Conservation (phyloP, 1,140 invertebrate species). For the Aphelenchoides fujianensis region DNA sequence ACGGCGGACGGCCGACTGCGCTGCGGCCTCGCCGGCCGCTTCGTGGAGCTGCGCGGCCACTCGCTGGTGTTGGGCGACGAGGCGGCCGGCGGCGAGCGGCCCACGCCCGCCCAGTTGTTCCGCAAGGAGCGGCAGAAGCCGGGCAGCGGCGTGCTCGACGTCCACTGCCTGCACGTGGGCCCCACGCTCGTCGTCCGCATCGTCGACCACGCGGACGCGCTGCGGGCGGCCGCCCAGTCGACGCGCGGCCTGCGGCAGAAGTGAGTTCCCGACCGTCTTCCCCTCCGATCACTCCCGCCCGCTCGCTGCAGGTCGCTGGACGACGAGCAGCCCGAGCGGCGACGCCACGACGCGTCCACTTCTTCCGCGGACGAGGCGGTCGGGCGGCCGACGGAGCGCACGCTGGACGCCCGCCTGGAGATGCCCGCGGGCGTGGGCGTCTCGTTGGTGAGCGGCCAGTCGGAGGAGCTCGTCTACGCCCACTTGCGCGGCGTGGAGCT, state of each 20-base stretch:
- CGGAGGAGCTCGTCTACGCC: slow-evolving; percentile 81
- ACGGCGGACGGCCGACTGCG: slow-evolving; percentile 75
- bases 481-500: slow-evolving; percentile 67
- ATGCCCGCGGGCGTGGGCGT: slow-evolving; percentile 74
- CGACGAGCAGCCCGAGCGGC: not conserved
- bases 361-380: not conserved
- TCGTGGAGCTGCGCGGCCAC: slow-evolving; percentile 70
- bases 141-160: slow-evolving; percentile 81
- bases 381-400: not conserved
- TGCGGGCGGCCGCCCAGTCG: not conserved
- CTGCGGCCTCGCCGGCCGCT: slow-evolving; percentile 80
- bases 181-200: slow-evolving; percentile 73
- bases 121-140: slow-evolving; percentile 71
- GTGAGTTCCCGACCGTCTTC: not conserved
- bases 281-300: not conserved
- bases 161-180: slow-evolving; percentile 81
- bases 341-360: too few species aligned
- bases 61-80: slow-evolving; percentile 63
- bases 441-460: slow-evolving; percentile 73
- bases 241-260: too few species aligned
- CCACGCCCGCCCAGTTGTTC: slow-evolving; percentile 31
- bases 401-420: slow-evolving; percentile 19
- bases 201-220: slow-evolving; percentile 36
- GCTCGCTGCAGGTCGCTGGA: not conserved
- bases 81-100: slow-evolving; percentile 67